Evolutionary conservation across 2,113 vertebrate genomes (phyloP).

Genomic region (Cyprinodon variegatus): DNA sequence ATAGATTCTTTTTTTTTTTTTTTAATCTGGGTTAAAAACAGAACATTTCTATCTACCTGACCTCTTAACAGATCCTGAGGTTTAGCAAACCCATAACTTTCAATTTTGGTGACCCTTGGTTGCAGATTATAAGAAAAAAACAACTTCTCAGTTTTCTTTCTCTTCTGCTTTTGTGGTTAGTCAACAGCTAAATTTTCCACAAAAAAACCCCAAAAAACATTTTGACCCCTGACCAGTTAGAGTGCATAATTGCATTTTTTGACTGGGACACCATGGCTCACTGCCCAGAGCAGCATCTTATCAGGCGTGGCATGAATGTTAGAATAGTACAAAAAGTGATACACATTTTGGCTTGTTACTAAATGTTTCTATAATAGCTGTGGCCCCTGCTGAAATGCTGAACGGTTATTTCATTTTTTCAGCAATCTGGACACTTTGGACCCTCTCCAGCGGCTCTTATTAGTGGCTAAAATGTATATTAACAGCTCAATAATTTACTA

Average conservation of each 20-base stretch:
- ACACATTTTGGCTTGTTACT: too few relatives aligned
- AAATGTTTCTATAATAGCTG: not conserved
- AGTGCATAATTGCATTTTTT: not conserved
- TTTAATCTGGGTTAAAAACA: not conserved
- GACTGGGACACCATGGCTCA: not conserved
- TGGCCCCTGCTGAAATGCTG: not conserved
- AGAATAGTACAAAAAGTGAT: too few relatives aligned
- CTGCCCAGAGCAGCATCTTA: not conserved
- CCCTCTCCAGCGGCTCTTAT: too few relatives aligned
- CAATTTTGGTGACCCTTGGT: not conserved
- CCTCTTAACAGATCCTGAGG: not conserved
- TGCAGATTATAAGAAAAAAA: not conserved
- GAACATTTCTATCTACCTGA: not conserved
- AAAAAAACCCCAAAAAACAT: too few relatives aligned
- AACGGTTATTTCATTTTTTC: not conserved
- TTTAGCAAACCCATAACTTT: not conserved
- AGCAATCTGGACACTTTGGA: too few relatives aligned
- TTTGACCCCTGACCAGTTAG: not conserved
- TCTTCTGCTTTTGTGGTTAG: slow-evolving; percentile 3
- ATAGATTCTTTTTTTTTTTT: not conserved
- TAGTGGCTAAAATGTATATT: too few relatives aligned
- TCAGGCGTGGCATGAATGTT: not conserved
- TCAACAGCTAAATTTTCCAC: not conserved
- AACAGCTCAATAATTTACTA: too few relatives aligned
- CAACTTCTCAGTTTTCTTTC: not conserved